Evolutionary conservation across 2,888 invertebrate species (phyloP), one percentile per base, ranked within the genome.

Genomic region (Pedicia rivosa): DNA sequence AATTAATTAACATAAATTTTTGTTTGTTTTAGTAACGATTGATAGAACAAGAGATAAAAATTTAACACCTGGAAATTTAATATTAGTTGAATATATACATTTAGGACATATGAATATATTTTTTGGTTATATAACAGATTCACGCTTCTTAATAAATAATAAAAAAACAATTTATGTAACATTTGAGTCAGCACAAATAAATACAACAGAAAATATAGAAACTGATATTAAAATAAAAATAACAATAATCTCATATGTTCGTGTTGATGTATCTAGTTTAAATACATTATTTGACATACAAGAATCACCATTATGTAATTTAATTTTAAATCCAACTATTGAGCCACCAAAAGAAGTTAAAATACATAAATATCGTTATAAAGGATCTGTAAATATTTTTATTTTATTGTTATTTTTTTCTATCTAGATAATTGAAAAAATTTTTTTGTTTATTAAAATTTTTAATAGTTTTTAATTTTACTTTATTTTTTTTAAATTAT

Each of bases 271-370:
- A 10, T 9, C 20, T 9, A 22, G 10, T 8, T 20, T 32, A 13
- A 20, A 13, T 13, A 20, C 78, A 0, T 63, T 80, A 44, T 69
- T 72, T 41, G 65, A 66, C 46, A 51, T 81, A 29, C 59, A 64
- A 0, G 53, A 59, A 1, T 78, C 79, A 0, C 69, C 73, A 0
- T 62, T 81, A 1, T 58, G 63, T 25, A 56, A 66, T 6, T 60
- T 64, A 13, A 72, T 81, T 42, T 50, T 80, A 22, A 61, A 62
- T 41, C 81, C 79, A 13, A 12, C 19, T 4, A 20, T 19, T 13
- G 20, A 32, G 20, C 20, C 20, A 20, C 20, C 20, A 20, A 20
- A 6, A 8, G 8, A 20, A 6, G 5, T 8, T 6, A 20, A 20
- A 20, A 8, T 5, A 6, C 8, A 5, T 20, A 6, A 6, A 8